These are phyloP conservation scores for Acipenser oxyrinchus DNA, from an alignment of 2,797 vertebrate species.

Conservation along the genomic window DNA sequence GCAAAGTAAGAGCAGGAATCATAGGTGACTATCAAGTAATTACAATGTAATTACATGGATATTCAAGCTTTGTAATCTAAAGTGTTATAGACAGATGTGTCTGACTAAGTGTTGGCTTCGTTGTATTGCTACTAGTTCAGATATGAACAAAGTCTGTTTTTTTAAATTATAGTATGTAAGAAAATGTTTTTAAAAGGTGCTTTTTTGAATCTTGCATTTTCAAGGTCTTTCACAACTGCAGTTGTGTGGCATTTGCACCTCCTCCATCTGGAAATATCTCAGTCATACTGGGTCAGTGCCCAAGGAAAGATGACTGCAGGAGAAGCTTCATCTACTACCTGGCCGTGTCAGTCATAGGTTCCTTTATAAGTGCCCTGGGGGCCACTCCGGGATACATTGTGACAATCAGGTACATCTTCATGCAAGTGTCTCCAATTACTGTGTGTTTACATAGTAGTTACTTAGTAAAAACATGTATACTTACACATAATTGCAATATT, in stretches of 20 bases:
- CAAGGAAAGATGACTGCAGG: conserved; percentile 56
- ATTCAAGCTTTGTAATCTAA: too few relatives aligned
- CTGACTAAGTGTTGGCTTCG: conserved; percentile 12
- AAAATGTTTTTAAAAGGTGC: too few relatives aligned
- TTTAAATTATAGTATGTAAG: too few relatives aligned
- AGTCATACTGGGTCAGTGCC: conserved; percentile 72
- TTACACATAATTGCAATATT: too few relatives aligned
- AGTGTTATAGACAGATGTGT: too few relatives aligned
- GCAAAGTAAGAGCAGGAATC: too few relatives aligned
- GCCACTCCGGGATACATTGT: conserved; percentile 87
- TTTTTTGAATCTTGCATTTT: conserved; percentile 17
- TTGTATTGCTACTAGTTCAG: too few relatives aligned
- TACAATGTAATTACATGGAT: too few relatives aligned
- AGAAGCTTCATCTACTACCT: conserved; percentile 77
- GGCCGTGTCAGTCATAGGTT: conserved; percentile 67
- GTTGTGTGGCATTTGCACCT: conserved; percentile 61
- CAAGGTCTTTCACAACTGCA: conserved; percentile 83
- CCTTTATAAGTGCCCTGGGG: conserved; percentile 78
- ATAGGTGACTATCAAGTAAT: too few relatives aligned
- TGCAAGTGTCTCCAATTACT: conserved; percentile 45
- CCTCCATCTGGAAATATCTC: conserved; percentile 62
- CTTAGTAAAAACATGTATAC: too few relatives aligned
- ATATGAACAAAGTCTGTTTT: too few relatives aligned
- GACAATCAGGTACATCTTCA: conserved; percentile 34
- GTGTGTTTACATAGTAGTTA: too few relatives aligned